Evolutionary conservation across 2,797 vertebrate species (phyloP).

Genomic region (Gymnoscopelus braueri): DNA sequence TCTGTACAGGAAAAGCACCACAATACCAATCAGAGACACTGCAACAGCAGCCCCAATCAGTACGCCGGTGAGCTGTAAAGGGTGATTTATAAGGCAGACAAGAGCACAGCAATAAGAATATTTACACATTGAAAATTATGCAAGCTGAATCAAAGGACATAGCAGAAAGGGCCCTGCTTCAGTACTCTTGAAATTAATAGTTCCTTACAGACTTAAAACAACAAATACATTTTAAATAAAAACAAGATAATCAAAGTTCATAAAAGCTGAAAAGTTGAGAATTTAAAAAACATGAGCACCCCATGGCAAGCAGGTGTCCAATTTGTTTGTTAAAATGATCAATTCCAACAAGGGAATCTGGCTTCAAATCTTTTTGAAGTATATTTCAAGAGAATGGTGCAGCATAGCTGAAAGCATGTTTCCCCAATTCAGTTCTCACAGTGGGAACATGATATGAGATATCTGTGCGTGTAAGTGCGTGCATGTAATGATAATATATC

Average conservation of each 20-base stretch:
- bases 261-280: not conserved
- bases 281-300: too few species aligned
- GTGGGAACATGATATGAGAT: too few species aligned
- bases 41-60: conserved; percentile 86
- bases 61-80: conserved; percentile 86
- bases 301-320: too few species aligned
- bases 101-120: not conserved
- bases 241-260: not conserved
- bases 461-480: too few species aligned
- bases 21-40: conserved; percentile 81
- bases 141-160: too few species aligned
- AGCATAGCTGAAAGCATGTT: too few species aligned
- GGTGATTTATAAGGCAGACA: conserved; percentile 34
- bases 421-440: too few species aligned
- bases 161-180: not conserved
- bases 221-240: not conserved
- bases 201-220: not conserved
- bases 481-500: too few species aligned
- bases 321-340: too few species aligned
- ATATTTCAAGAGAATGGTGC: too few species aligned
- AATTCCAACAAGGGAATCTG: too few species aligned
- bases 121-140: not conserved
- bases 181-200: not conserved
- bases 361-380: too few species aligned
- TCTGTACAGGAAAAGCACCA: conserved; percentile 87